Conservation (phyloP, 2,797 vertebrate species). For the Catharus ustulatus region DNA sequence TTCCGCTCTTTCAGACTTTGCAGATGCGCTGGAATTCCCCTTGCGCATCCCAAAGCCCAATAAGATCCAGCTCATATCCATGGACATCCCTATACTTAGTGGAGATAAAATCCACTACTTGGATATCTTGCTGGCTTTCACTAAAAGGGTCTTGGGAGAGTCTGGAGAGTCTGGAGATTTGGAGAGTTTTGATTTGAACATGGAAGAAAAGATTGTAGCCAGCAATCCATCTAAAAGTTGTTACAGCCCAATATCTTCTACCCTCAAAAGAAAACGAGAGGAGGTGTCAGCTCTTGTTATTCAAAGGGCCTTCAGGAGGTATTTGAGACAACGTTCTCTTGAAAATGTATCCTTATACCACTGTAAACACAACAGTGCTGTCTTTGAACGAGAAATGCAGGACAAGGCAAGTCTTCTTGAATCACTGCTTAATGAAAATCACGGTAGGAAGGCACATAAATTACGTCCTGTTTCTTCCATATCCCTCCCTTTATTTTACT, state of each 20-base stretch:
- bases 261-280: conserved; percentile 74
- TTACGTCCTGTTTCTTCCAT: conserved; percentile 82
- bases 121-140: conserved; percentile 79
- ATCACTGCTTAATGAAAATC: conserved; percentile 81
- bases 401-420: conserved; percentile 85
- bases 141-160: conserved; percentile 75
- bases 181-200: conserved; percentile 65
- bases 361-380: conserved; percentile 69
- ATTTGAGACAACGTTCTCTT: conserved; percentile 54
- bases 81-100: conserved; percentile 78
- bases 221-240: conserved; percentile 44
- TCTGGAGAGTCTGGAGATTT: conserved; percentile 59
- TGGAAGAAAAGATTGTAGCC: conserved; percentile 73
- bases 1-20: conserved; percentile 76
- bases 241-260: conserved; percentile 75
- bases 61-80: conserved; percentile 69
- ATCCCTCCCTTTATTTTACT: conserved; percentile 88
- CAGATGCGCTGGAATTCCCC: conserved; percentile 73
- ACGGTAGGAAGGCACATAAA: conserved; percentile 68
- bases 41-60: conserved; percentile 78
- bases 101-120: conserved; percentile 79
- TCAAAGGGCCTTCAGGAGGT: conserved; percentile 74
- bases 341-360: conserved; percentile 80
- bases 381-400: conserved; percentile 70
- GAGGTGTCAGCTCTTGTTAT: conserved; percentile 71